Conservation (phyloP, 2,797 vertebrate species). For the Spinus olivaceus region DNA sequence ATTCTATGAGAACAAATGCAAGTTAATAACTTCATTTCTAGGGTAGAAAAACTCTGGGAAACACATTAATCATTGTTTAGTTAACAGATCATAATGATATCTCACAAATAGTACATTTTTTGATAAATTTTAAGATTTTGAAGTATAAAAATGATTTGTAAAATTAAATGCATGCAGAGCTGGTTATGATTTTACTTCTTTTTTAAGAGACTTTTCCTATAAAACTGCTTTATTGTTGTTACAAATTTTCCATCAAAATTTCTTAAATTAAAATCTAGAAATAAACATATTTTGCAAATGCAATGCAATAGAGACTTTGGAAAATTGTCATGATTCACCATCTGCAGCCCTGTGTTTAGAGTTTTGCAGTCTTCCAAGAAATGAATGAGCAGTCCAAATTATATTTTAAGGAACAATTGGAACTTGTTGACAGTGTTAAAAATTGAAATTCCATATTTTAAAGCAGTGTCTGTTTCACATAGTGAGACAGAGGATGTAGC, state of each 20-base stretch:
- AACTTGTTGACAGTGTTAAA: slow-evolving; percentile 2
- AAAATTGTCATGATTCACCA: background rate
- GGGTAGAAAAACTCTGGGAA: background rate
- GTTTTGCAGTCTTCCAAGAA: background rate
- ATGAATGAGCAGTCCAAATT: background rate
- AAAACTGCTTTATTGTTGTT: background rate
- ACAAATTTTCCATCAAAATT: background rate
- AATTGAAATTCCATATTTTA: slow-evolving; percentile 32
- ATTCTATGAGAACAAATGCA: background rate
- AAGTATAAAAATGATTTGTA: background rate
- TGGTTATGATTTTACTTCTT: background rate
- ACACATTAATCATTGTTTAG: background rate
- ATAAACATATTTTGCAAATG: background rate
- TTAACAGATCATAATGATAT: background rate
- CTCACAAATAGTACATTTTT: background rate
- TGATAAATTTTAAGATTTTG: background rate
- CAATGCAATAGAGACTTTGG: background rate
- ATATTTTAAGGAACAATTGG: slow-evolving; percentile 30
- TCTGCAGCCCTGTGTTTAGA: background rate
- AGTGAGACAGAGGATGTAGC: background rate
- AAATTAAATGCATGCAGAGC: background rate
- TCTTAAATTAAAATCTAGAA: background rate
- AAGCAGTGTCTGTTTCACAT: background rate
- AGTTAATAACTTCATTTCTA: background rate
- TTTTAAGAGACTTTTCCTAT: background rate